Evolutionary conservation across 2,797 vertebrate species (phyloP), one percentile per base, ranked within the genome.

Genomic region (Lacerta viridis): DNA sequence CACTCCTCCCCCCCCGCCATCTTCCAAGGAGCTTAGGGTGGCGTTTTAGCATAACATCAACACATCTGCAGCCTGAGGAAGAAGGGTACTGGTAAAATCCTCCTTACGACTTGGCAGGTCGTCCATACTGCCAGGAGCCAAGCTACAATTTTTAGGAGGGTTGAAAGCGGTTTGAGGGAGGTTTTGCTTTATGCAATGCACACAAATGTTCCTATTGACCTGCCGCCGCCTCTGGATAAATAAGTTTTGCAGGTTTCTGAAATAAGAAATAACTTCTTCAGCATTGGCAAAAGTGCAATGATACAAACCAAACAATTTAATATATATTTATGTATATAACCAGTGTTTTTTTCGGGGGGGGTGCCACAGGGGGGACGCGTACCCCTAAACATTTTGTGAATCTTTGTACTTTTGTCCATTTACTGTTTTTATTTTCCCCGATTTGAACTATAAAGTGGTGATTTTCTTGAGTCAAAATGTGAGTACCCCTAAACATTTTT

Each of bases 241-340:
- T 29, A 66, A 10, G 11, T 11, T 85, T 74, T 80, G 68, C 64
- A 85, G 17, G 15, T 75, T 39, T 80, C 43, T 81, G 41, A 81
- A 81, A 85, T 61, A 64, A 27, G n/a, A 85, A 66, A 61, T 61
- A 81, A 76, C 18, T 25, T 74, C n/a, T 80, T 76, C 46, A 66
- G 41, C 9, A 36, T 5, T 81, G 41, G 1, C 8, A 64, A 74
- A 80, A 36, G 17, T 7, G 61, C 18, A 72, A 39, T 69, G n/a
- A 68, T 33, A 39, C 36, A 59, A 18, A 10, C 23, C 23, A 46
- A 81, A 59, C 55, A 66, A 20, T 23, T 55, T 55, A 15, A 55
- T 55, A 55, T 55, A 55, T 13, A 15, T 55, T 55, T 55, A 55
- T 55, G 13, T 55, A 55, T 55, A 55, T 4, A 55, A 55, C 13